Percentiles rank a stretch among this genome's conserved stretches.
Conservation (phyloP, 2,113 vertebrate species). For the Morphnarchus princeps region DNA sequence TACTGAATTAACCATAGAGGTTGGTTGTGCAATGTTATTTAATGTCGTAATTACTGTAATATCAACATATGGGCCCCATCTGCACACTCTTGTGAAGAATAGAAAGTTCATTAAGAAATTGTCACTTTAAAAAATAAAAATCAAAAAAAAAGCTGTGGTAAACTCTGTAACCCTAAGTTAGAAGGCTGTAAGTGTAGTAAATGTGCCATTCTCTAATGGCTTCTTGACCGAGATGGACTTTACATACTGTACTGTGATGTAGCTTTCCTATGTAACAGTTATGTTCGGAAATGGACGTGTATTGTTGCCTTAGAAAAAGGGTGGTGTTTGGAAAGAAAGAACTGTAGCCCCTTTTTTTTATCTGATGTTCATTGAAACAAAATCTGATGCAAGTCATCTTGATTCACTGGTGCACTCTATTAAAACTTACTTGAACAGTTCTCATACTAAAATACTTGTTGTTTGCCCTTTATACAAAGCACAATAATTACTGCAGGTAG, state of each 20-base stretch:
- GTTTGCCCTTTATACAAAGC: conserved; percentile 62
- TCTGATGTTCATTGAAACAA: conserved; percentile 71
- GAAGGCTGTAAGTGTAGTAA: conserved; percentile 62
- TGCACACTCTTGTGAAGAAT: conserved; percentile 72
- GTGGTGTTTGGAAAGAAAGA: conserved; percentile 70
- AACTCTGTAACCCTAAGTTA: conserved; percentile 65
- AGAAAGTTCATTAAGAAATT: conserved; percentile 67
- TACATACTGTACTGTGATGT: conserved; percentile 76
- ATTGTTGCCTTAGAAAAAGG: conserved; percentile 82
- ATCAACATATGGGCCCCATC: conserved; percentile 71
- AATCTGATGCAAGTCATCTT: conserved; percentile 76
- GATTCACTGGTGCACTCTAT: conserved; percentile 86
- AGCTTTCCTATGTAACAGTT: conserved; percentile 78
- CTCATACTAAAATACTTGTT: conserved; percentile 76
- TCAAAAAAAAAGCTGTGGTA: conserved; percentile 67
- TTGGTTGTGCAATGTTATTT: conserved; percentile 85
- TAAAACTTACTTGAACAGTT: conserved; percentile 88
- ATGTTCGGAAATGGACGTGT: conserved; percentile 76
- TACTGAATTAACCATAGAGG: conserved; percentile 82
- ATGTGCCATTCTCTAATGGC: conserved; percentile 57
- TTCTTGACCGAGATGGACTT: conserved; percentile 66
- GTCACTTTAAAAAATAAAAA: conserved; percentile 63
- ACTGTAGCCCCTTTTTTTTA: conserved; percentile 66
- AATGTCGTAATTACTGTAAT: conserved; percentile 83
- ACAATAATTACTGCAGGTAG: background rate